Evolutionary conservation across 2,888 invertebrate genomes (phyloP), one percentile per base, ranked within the genome.

Genomic region (Hanleya hanleyi): DNA sequence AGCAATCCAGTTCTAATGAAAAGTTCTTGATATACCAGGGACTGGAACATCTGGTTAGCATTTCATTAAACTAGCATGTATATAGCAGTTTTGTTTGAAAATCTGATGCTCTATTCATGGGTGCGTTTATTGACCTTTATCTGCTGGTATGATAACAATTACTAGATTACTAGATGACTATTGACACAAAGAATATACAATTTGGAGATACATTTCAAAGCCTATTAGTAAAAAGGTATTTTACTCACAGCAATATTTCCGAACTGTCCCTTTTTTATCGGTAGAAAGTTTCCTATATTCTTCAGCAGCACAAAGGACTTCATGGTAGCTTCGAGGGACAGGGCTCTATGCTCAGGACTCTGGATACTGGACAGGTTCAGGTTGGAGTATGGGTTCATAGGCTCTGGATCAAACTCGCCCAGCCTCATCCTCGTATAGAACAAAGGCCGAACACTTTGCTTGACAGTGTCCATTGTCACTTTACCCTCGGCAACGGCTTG

Each of bases 271-370:
- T 36, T 73, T 32, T 29, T 64, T n/a, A 78, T 32, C 1, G 80
- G 78, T 9, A 81, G 69, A n/a, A 69, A 49, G 37, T 50, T 35
- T 9, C 71, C 50, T 26, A 22, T 57, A 65, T 83, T 83, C 70
- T 83, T 83, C 69, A 83, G 71, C 51, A 83, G 70, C 9, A 83
- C 80, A 57, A 83, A 80, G 1, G 76, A 74, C 69, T 77, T 74
- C 26, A 68, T 69, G 22, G 83, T 79, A 9, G 78, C 81, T 51
- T 66, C 50, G 9, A 80, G 3, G 26, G 81, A 75, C 32, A 83
- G 72, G 49, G 62, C 50, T 37, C 77, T 33, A 62, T 83, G 83
- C 15, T 61, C 76, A 18, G 32, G 38, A 64, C 77, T 80, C 71
- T 80, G 81, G 9, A 83, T 67, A 12, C 29, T 18, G 9, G 18